Conservation (phyloP, 2,888 invertebrate species). For the Eupithecia exiguata region DNA sequence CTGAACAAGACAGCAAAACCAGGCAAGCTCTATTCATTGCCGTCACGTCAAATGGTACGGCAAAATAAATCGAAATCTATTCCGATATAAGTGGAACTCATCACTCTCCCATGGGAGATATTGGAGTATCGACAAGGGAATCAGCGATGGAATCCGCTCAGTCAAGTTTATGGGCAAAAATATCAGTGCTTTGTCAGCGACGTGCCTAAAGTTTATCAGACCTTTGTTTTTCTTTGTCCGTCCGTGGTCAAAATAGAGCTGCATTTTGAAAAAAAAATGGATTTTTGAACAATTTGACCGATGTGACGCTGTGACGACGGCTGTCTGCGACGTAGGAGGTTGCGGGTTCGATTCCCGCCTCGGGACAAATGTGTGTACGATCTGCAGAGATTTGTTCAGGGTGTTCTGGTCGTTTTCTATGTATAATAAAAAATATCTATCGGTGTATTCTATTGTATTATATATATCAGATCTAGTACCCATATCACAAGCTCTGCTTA, state of each 20-base stretch:
- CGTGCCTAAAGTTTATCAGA: conserved; percentile 21
- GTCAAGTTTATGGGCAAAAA: conserved; percentile 66
- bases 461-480: too few relatives aligned
- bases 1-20: conserved; percentile 10
- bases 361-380: too few relatives aligned
- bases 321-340: too few relatives aligned
- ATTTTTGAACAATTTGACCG: too few relatives aligned
- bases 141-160: conserved; percentile 61
- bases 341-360: too few relatives aligned
- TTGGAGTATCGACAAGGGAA: conserved; percentile 68
- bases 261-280: background rate
- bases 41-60: conserved; percentile 47
- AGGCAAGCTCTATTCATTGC: conserved; percentile 22
- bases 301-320: too few relatives aligned
- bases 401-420: too few relatives aligned
- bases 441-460: too few relatives aligned
- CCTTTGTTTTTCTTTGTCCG: conserved; percentile 16
- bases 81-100: conserved; percentile 68
- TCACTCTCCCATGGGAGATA: conserved; percentile 65
- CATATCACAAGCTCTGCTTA: too few relatives aligned
- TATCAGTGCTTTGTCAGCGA: conserved; percentile 32
- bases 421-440: too few relatives aligned
- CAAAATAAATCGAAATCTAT: conserved; percentile 67
- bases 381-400: too few relatives aligned
- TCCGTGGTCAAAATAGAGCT: background rate